Percentiles rank a stretch among this genome's conserved stretches.
Conservation (phyloP, 2,113 vertebrate species). For the Ariopsis seemanni region DNA sequence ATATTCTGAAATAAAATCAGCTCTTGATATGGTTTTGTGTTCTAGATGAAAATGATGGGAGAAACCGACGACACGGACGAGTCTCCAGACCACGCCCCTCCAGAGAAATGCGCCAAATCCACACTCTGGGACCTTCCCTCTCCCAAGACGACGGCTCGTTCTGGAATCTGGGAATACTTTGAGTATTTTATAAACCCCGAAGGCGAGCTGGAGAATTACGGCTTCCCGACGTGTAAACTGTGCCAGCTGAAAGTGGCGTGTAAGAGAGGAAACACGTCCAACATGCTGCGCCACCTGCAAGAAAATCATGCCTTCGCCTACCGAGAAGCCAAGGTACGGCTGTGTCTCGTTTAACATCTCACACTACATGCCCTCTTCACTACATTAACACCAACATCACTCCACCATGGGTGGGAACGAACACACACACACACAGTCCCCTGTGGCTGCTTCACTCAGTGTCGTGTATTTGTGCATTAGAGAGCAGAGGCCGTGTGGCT, state of each 20-base stretch:
- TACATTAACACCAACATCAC: not conserved
- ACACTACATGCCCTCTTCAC: too few species aligned
- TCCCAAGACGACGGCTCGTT: not conserved
- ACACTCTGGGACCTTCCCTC: slow-evolving; percentile 4
- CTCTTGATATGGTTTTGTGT: not conserved
- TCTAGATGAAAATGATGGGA: not conserved
- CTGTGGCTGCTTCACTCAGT: not conserved
- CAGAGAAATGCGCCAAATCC: slow-evolving; percentile 5
- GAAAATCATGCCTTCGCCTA: slow-evolving; percentile 30
- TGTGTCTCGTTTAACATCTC: not conserved
- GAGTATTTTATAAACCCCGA: slow-evolving; percentile 38
- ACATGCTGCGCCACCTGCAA: slow-evolving; percentile 47
- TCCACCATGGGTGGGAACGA: too few species aligned
- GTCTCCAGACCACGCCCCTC: not conserved
- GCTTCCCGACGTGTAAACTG: slow-evolving; percentile 34
- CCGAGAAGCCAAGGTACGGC: slow-evolving; percentile 25
- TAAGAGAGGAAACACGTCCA: slow-evolving; percentile 42
- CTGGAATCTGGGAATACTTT: slow-evolving; percentile 32
- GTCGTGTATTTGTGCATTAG: not conserved
- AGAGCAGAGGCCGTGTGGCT: slow-evolving; percentile 26
- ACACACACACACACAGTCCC: not conserved
- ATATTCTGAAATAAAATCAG: not conserved
- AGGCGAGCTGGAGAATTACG: slow-evolving; percentile 37
- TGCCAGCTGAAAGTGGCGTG: slow-evolving; percentile 40
- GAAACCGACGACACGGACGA: slow-evolving; percentile 24